Percentiles rank a stretch among this genome's conserved stretches.
phyloP scores from a whole-genome alignment of 1,140 invertebrate species.

The Watersipora subatra region DNA sequence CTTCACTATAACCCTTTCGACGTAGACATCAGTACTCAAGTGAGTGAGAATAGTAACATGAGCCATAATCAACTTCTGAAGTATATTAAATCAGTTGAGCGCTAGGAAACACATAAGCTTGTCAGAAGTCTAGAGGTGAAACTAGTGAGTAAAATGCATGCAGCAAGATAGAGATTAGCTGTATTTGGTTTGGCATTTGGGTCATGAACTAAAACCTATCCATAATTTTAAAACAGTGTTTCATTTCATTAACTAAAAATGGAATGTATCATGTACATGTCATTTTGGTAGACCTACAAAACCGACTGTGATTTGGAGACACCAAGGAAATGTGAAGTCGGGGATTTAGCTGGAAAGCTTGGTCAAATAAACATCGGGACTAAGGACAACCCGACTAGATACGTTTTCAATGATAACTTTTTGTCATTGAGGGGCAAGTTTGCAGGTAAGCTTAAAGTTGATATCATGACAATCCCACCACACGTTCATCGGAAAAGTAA shows the following conservation, averaged over 20 bases:
- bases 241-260: too few species aligned
- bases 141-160: background rate
- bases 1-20: constrained; percentile 87
- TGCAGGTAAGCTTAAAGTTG: constrained; percentile 25
- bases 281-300: constrained; percentile 45
- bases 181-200: background rate
- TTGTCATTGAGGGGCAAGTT: constrained; percentile 55
- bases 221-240: too few species aligned
- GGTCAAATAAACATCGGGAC: constrained; percentile 70
- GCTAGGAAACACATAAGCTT: too few species aligned
- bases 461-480: background rate
- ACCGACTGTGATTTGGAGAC: constrained; percentile 71
- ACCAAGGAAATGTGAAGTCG: constrained; percentile 79
- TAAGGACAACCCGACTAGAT: constrained; percentile 43
- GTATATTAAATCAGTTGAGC: too few species aligned
- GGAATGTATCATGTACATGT: too few species aligned
- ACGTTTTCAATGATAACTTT: constrained; percentile 70
- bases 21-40: constrained; percentile 60
- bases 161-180: background rate
- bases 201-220: too few species aligned
- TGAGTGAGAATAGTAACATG: too few species aligned
- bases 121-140: too few species aligned
- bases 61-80: too few species aligned
- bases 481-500: too few species aligned
- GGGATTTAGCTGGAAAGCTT: constrained; percentile 69